These are phyloP conservation scores for Sialia sialis DNA, from an alignment of 2,113 vertebrate genomes.

Conservation along the genomic window DNA sequence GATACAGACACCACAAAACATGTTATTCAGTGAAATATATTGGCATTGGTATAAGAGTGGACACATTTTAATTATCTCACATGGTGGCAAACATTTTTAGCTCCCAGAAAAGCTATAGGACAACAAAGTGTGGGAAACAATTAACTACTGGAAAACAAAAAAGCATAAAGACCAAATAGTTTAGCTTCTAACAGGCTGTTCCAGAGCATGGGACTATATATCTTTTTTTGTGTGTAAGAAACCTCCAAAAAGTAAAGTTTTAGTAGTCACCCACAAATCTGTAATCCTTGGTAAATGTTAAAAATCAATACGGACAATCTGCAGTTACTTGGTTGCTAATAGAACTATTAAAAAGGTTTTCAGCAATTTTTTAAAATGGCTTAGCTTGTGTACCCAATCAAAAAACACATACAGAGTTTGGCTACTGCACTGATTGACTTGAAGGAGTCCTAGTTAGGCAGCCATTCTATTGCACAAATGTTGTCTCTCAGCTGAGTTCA, in stretches of 20 bases:
- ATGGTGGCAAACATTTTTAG: neutral
- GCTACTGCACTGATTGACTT: neutral
- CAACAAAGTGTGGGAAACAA: neutral
- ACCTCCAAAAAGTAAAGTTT: neutral
- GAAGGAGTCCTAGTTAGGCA: neutral
- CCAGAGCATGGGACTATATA: neutral
- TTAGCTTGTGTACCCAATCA: neutral
- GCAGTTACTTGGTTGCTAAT: neutral
- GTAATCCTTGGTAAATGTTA: neutral
- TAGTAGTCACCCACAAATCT: neutral
- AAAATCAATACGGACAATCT: neutral
- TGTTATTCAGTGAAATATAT: neutral
- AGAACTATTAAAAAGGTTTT: neutral
- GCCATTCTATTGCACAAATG: constrained; percentile 12
- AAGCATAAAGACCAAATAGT: neutral
- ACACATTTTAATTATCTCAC: neutral
- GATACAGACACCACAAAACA: neutral
- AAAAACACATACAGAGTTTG: neutral
- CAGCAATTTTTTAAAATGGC: neutral
- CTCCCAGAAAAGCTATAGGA: neutral
- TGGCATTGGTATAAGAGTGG: neutral
- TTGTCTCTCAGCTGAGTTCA: constrained; percentile 25
- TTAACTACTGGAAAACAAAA: neutral
- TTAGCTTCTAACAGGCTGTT: neutral
- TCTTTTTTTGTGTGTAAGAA: neutral